Base-by-base conservation (phyloP, 2,888 invertebrate species). In the Phania funesta region DNA sequence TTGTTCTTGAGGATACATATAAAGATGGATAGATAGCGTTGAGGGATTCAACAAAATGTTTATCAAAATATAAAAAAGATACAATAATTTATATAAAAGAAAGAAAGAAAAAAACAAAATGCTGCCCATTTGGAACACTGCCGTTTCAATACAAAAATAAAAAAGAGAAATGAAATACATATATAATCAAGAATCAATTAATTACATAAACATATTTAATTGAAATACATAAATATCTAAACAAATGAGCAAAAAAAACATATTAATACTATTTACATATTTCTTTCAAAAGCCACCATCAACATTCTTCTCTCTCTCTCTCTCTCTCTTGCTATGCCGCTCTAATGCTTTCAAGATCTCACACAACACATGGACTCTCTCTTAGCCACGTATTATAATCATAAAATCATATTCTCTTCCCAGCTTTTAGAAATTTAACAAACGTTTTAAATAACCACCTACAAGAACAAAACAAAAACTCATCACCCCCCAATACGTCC, bases 101-200 rank as follows among this genome's bases (percentile, higher is more conserved):
- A 1, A n/a, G 50, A 60, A 5, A 50, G 2, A 22, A 50, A 9
- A 67, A 60, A 81, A n/a, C n/a, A n/a, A 18, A 74, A 82, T 70
- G 74, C 82, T 82, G 82, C 82, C 77, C 80, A 83, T 80, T 58
- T 74, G 77, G 41, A 75, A 80, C 67, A 83, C 83, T 81, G 83
- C 83, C 83, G 75, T 83, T 80, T 80, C 74, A 50, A 50, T 9
- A 35, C 16, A 62, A 73, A 60, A 65, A 54, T 65, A 62, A 75
- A 73, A 83, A 22, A 52, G 64, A 56, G 65, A 38, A 68, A 56
- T 24, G 26, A 62, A 76, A 32, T 1, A 65, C 22, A 71, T 44
- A 2, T 64, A 56, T 62, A 38, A 73, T 32, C 29, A 60, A 7
- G 20, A 7, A 32, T 24, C 29, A 52, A 74, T 48, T 41, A 60